Conservation (phyloP, 2,113 vertebrate species). For the Taurulus bubalis region DNA sequence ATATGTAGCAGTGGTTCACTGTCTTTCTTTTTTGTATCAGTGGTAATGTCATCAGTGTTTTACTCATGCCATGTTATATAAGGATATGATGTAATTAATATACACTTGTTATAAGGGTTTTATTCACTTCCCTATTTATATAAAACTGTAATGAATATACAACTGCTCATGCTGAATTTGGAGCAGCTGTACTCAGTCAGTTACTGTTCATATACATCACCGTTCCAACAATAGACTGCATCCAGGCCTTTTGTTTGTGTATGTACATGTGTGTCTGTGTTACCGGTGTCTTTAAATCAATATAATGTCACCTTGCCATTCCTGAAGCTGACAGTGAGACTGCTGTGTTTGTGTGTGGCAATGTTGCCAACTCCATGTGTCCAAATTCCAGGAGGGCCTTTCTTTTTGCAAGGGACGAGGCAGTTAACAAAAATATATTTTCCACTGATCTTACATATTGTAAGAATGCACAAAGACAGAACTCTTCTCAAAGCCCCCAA, state of each 20-base stretch:
- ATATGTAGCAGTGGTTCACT: not conserved
- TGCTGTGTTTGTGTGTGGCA: not conserved
- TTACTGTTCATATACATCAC: not conserved
- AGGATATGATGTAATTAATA: not conserved
- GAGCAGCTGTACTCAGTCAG: not conserved
- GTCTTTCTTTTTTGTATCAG: not conserved
- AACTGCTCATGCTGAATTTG: not conserved
- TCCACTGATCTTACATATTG: not conserved
- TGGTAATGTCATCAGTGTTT: not conserved
- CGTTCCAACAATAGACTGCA: constrained; percentile 19
- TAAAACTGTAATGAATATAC: constrained; percentile 1
- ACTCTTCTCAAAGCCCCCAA: not conserved
- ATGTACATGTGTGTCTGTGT: constrained; percentile 11
- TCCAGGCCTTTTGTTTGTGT: constrained; percentile 40
- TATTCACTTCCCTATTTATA: not conserved
- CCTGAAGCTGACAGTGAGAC: not conserved
- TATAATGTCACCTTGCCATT: constrained; percentile 56
- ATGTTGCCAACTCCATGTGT: not conserved
- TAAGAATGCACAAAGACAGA: not conserved
- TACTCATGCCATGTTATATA: not conserved
- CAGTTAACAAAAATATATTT: constrained; percentile 15
- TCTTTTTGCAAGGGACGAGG: not conserved
- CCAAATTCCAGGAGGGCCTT: constrained; percentile 34
- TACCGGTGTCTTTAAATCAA: constrained; percentile 26
- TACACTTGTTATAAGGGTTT: not conserved